Conservation (phyloP, 2,888 invertebrate species). For the Oscheius sp. region DNA sequence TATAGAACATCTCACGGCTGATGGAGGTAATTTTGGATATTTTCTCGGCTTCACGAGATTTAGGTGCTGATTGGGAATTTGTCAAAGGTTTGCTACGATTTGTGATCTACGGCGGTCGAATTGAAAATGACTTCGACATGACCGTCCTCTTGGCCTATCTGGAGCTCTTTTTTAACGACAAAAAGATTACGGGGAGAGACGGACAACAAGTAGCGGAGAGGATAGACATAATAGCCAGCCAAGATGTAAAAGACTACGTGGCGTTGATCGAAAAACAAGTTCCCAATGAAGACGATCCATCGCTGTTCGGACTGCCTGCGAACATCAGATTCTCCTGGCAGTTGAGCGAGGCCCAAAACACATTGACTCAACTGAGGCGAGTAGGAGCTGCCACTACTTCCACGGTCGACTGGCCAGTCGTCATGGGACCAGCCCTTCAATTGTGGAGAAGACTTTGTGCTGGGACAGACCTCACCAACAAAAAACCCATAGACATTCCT, state of each 20-base stretch:
- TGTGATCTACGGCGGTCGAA: slow-evolving; percentile 87
- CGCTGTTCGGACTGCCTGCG: slow-evolving; percentile 85
- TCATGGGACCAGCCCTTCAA: slow-evolving; percentile 81
- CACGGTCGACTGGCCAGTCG: slow-evolving; percentile 76
- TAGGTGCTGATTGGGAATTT: slow-evolving; percentile 80
- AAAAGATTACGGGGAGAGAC: slow-evolving; percentile 49
- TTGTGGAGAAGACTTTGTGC: slow-evolving; percentile 85
- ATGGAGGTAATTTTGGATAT: slow-evolving; percentile 47
- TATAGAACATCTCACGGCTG: slow-evolving; percentile 76
- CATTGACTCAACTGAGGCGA: slow-evolving; percentile 79
- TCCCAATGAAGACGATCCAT: slow-evolving; percentile 52
- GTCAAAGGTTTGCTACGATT: slow-evolving; percentile 84
- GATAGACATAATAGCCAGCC: slow-evolving; percentile 43
- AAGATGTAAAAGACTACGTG: slow-evolving; percentile 67
- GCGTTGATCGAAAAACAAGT: slow-evolving; percentile 79
- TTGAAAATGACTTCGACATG: slow-evolving; percentile 84
- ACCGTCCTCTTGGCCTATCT: slow-evolving; percentile 81
- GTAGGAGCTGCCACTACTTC: neutral
- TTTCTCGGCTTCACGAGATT: slow-evolving; percentile 1
- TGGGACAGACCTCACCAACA: slow-evolving; percentile 72
- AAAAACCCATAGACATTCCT: slow-evolving; percentile 79
- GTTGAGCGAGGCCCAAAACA: slow-evolving; percentile 78
- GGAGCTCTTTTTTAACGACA: slow-evolving; percentile 70
- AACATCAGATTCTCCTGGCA: slow-evolving; percentile 90
- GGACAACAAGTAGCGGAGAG: slow-evolving; percentile 50